Conservation (phyloP, 2,888 invertebrate genomes). For the Homarus gammarus region DNA sequence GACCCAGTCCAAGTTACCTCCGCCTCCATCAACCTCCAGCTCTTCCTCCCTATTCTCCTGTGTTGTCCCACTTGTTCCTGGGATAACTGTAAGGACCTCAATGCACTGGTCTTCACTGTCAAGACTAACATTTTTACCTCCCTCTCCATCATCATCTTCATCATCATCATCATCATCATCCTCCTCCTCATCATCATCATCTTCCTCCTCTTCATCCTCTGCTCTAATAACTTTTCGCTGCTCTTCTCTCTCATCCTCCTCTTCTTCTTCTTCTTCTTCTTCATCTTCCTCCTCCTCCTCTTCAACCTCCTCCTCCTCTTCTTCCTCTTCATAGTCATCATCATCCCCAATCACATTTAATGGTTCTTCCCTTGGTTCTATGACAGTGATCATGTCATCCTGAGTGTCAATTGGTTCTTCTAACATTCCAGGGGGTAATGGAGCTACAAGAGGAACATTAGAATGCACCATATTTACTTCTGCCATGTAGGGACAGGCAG, state of each 20-base stretch:
- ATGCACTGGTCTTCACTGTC: conserved; percentile 69
- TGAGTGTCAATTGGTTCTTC: conserved; percentile 60
- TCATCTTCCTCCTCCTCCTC: conserved; percentile 55
- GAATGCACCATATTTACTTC: conserved; percentile 51
- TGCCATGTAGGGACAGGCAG: conserved; percentile 42
- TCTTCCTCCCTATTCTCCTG: conserved; percentile 20
- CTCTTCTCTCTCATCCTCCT: conserved; percentile 50
- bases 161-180: conserved; percentile 70
- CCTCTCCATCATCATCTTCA: conserved; percentile 33
- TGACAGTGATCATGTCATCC: not conserved
- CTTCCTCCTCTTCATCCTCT: conserved; percentile 57
- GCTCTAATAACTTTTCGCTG: conserved; percentile 30
- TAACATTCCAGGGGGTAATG: conserved; percentile 66
- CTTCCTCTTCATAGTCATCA: conserved; percentile 44
- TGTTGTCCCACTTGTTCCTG: conserved; percentile 48
- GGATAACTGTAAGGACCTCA: conserved; percentile 63
- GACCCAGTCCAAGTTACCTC: conserved; percentile 75
- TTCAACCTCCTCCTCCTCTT: conserved; percentile 52
- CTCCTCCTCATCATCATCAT: conserved; percentile 61
- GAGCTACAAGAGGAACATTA: conserved; percentile 48
- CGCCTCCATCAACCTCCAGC: conserved; percentile 51
- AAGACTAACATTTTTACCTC: conserved; percentile 44
- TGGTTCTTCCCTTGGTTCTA: conserved; percentile 28
- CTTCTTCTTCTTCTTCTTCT: conserved; percentile 64
- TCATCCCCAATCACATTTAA: conserved; percentile 47